These are phyloP conservation scores for Heliothis peltigera DNA, from an alignment of 2,888 invertebrate genomes.

Conservation along the genomic window DNA sequence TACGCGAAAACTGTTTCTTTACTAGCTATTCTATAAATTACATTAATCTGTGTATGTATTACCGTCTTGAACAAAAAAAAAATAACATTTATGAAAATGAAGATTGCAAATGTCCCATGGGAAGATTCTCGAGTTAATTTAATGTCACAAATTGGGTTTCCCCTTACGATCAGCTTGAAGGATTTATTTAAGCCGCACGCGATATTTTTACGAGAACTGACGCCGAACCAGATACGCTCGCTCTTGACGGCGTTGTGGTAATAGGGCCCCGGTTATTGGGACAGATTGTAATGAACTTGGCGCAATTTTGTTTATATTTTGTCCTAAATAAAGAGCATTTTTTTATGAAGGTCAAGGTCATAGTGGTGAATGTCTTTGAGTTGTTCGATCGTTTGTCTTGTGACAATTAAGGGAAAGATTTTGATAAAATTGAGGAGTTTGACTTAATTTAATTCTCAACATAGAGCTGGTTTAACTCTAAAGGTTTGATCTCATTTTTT, in stretches of 20 bases:
- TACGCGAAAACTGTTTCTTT: too few relatives aligned
- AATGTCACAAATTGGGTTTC: constrained; percentile 69
- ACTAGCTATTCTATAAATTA: background rate
- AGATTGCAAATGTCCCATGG: constrained; percentile 58
- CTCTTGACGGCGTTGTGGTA: constrained; percentile 16
- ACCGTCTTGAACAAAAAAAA: constrained; percentile 50
- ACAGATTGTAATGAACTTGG: constrained; percentile 1
- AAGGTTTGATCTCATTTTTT: too few relatives aligned
- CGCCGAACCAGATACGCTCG: constrained; percentile 23
- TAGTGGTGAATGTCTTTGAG: too few relatives aligned
- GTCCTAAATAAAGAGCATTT: background rate
- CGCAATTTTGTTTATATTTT: background rate
- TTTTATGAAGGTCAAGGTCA: too few relatives aligned
- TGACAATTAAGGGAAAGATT: too few relatives aligned
- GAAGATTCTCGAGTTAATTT: constrained; percentile 61
- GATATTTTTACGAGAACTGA: constrained; percentile 61
- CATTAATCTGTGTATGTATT: constrained; percentile 6
- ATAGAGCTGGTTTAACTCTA: too few relatives aligned
- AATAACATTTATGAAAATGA: constrained; percentile 65
- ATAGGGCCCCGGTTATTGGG: constrained; percentile 19
- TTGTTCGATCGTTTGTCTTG: too few relatives aligned
- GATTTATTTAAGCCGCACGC: constrained; percentile 64
- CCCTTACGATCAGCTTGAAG: constrained; percentile 63
- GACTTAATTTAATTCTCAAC: too few relatives aligned
- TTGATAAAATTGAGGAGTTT: too few relatives aligned